phyloP scores from a whole-genome alignment of 2,113 vertebrate species.

The Pseudorhombus dupliciocellatus region DNA sequence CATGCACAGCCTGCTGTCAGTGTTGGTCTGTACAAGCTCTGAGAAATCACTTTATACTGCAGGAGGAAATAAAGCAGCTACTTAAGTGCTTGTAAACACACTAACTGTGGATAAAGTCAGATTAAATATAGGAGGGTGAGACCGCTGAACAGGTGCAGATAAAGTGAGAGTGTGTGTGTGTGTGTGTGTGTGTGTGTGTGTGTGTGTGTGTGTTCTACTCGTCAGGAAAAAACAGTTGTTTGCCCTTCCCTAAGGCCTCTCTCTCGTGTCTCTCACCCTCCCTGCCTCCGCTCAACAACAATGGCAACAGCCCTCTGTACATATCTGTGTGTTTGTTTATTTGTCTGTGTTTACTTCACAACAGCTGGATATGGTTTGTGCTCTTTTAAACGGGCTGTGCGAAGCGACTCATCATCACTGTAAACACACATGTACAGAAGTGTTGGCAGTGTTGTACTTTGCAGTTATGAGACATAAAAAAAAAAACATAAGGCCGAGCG shows the following conservation, averaged over 20 bases:
- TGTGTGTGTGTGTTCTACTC: conserved; percentile 47
- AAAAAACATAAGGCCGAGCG: conserved; percentile 38
- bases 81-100: conserved; percentile 30
- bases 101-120: conserved; percentile 33
- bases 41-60: conserved; percentile 17
- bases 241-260: conserved; percentile 49
- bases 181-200: not conserved
- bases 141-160: conserved; percentile 44
- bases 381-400: conserved; percentile 41
- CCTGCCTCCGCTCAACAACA: conserved; percentile 24
- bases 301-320: conserved; percentile 37
- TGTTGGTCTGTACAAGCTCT: not conserved
- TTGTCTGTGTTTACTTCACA: conserved; percentile 69
- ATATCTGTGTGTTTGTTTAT: conserved; percentile 58
- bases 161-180: conserved; percentile 8
- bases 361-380: conserved; percentile 62
- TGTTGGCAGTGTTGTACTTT: conserved; percentile 46
- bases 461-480: conserved; percentile 25
- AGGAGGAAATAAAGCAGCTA: conserved; percentile 20
- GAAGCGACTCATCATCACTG: conserved; percentile 17
- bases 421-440: conserved; percentile 30
- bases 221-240: conserved; percentile 53
- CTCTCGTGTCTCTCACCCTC: conserved; percentile 31
- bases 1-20: conserved; percentile 13
- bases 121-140: conserved; percentile 21